phyloP scores from a whole-genome alignment of 2,888 invertebrate species.

The Kuschelorhynchus macadamiae region DNA sequence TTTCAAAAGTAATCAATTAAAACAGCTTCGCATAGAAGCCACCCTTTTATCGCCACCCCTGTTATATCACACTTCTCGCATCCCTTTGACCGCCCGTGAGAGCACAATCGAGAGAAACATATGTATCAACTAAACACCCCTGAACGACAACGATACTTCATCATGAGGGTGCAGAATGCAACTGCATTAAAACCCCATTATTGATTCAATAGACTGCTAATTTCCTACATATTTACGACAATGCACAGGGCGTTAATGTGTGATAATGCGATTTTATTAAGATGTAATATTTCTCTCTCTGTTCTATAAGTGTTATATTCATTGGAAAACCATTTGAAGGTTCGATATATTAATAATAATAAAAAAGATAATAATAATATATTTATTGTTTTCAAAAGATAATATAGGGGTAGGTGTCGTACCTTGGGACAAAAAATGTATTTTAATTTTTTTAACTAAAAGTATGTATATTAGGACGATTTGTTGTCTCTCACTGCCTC shows the following conservation, averaged over 20 bases:
- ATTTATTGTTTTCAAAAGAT: too few relatives aligned
- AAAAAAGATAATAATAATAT: too few relatives aligned
- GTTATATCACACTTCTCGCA: slow-evolving; percentile 17
- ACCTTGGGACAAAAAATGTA: too few relatives aligned
- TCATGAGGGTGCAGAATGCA: slow-evolving; percentile 59
- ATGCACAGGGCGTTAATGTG: slow-evolving; percentile 40
- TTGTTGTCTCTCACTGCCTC: neutral
- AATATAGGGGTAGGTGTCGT: too few relatives aligned
- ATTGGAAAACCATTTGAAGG: too few relatives aligned
- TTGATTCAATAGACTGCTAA: slow-evolving; percentile 64
- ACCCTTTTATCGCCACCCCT: slow-evolving; percentile 34
- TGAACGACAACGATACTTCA: slow-evolving; percentile 54
- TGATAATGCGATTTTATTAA: slow-evolving; percentile 45
- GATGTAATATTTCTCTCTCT: slow-evolving; percentile 30
- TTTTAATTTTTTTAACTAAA: too few relatives aligned
- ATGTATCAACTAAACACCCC: slow-evolving; percentile 62
- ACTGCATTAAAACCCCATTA: slow-evolving; percentile 66
- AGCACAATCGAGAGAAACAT: slow-evolving; percentile 61
- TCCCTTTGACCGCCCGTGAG: slow-evolving; percentile 58
- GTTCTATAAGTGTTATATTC: too few relatives aligned
- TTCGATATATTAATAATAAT: too few relatives aligned
- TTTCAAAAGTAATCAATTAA: neutral
- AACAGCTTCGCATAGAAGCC: neutral
- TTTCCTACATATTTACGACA: slow-evolving; percentile 54
- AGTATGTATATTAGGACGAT: too few relatives aligned